These are phyloP conservation scores for Eudiplozoon nipponicum DNA, from an alignment of 2,888 invertebrate species.

Conservation along the genomic window DNA sequence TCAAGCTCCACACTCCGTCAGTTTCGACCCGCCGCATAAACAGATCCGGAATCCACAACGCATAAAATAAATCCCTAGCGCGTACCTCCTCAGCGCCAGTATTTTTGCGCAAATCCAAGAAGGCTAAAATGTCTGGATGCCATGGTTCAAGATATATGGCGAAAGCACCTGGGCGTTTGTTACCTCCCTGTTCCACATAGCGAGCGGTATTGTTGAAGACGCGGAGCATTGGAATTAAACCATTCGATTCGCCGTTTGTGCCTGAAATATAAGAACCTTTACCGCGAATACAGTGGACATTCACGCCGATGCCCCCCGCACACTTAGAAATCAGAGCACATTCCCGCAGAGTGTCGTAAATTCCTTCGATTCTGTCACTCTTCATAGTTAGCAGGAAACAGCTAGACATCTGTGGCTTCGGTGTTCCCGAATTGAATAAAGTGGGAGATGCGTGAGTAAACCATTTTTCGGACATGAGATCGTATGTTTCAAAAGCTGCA, in stretches of 20 bases:
- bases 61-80: conserved; percentile 76
- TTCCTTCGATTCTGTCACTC: conserved; percentile 68
- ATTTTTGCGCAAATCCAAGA: conserved; percentile 67
- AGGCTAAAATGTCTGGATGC: conserved; percentile 85
- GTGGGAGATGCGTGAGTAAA: conserved; percentile 95
- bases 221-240: conserved; percentile 61
- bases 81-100: conserved; percentile 56
- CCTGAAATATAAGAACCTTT: conserved; percentile 50
- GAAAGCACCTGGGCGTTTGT: conserved; percentile 81
- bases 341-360: conserved; percentile 56
- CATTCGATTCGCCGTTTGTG: conserved; percentile 70
- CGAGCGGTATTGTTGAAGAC: conserved; percentile 76
- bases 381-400: conserved; percentile 75
- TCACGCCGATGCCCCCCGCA: conserved; percentile 80
- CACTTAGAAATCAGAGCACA: conserved; percentile 80
- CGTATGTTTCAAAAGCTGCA: conserved; percentile 67
- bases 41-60: conserved; percentile 81
- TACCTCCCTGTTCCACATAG: conserved; percentile 87
- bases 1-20: conserved; percentile 57
- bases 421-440: conserved; percentile 67
- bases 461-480: conserved; percentile 60
- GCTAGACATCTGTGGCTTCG: conserved; percentile 36
- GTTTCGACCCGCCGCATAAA: conserved; percentile 61
- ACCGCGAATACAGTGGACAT: conserved; percentile 68
- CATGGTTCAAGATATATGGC: conserved; percentile 90